Evolutionary conservation across 2,797 vertebrate genomes (phyloP).

Genomic region (Melanotaenia pygmaea): DNA sequence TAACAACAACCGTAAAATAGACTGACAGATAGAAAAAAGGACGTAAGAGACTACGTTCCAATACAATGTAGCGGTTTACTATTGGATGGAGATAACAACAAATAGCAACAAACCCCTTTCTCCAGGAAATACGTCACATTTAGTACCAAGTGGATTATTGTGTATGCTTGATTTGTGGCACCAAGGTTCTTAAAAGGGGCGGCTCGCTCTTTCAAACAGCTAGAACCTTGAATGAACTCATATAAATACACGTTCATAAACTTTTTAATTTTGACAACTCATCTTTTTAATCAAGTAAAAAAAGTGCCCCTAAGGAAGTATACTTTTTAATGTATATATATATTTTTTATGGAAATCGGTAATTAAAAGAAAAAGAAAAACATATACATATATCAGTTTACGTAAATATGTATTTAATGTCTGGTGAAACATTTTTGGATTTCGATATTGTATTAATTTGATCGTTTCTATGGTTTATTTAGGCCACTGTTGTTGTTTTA

Average conservation of each 20-base stretch:
- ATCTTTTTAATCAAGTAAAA: fast-evolving
- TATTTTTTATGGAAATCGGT: too few species aligned
- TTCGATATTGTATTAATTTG: neutral
- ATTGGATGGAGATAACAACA: conserved; percentile 72
- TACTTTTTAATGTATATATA: too few species aligned
- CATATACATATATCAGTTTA: neutral
- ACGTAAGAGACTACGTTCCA: conserved; percentile 14
- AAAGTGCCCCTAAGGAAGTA: neutral
- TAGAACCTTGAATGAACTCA: neutral
- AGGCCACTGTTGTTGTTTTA: neutral
- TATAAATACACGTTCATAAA: neutral
- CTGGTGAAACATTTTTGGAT: neutral
- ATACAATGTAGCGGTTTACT: conserved; percentile 26
- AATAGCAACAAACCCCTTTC: conserved; percentile 65
- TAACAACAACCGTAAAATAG: conserved; percentile 11
- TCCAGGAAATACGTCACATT: conserved; percentile 81
- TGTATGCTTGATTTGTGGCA: conserved; percentile 42
- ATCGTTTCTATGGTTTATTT: neutral
- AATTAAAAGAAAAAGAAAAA: neutral
- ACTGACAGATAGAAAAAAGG: neutral
- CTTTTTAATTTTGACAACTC: neutral
- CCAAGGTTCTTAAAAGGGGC: conserved; percentile 22
- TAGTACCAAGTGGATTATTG: conserved; percentile 21
- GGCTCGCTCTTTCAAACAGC: neutral
- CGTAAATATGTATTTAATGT: neutral